Evolutionary conservation across 2,888 invertebrate species (phyloP).

Genomic region (Sisyra terminalis): DNA sequence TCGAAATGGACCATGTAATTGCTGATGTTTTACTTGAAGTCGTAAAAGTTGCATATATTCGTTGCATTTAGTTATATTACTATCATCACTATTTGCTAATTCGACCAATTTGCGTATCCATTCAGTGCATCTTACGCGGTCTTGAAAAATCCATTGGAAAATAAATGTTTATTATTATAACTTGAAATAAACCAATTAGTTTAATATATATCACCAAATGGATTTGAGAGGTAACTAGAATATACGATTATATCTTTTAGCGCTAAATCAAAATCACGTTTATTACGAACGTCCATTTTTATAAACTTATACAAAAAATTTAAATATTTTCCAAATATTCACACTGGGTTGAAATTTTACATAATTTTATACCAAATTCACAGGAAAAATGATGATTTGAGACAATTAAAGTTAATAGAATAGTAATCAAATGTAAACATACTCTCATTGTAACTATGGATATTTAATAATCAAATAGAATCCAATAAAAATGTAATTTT

Average conservation of each 20-base stretch:
- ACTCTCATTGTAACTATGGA: too few relatives aligned
- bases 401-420: too few relatives aligned
- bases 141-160: too few relatives aligned
- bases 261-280: slow-evolving; percentile 24
- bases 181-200: background rate
- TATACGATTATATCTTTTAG: slow-evolving; percentile 23
- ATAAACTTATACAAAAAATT: background rate
- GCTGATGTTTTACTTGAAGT: slow-evolving; percentile 30
- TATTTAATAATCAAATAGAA: too few relatives aligned
- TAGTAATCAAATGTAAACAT: too few relatives aligned
- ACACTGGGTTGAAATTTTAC: background rate
- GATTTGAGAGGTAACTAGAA: slow-evolving; percentile 21
- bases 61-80: slow-evolving; percentile 28
- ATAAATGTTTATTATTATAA: too few relatives aligned
- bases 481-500: too few relatives aligned
- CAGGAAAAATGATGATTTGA: background rate
- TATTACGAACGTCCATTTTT: slow-evolving; percentile 24
- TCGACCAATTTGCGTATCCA: slow-evolving; percentile 31
- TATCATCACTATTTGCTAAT: slow-evolving; percentile 27
- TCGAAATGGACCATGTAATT: slow-evolving; percentile 31
- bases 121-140: slow-evolving; percentile 33
- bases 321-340: background rate
- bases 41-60: slow-evolving; percentile 33
- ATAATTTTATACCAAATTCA: background rate
- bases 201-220: slow-evolving; percentile 21